Base-by-base conservation (phyloP, 2,888 invertebrate species). In the Ecdyonurus torrentis region DNA sequence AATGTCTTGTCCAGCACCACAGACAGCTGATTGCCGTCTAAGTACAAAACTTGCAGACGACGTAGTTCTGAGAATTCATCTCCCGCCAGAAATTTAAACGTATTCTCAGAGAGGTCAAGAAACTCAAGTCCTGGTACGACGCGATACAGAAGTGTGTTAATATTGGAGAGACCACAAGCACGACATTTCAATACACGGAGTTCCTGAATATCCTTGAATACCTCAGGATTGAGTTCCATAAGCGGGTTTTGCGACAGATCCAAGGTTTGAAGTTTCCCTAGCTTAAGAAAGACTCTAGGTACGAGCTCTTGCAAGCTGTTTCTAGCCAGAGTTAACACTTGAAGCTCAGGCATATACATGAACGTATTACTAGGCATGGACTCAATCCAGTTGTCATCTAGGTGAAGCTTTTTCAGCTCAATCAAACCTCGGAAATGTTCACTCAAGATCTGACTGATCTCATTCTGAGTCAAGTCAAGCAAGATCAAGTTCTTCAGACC, bases 81-180 rank as follows among this genome's bases (percentile, higher is more conserved):
- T 59, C 82, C 78, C 67, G 83, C 83, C 62, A 88, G 75, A 74
- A 85, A 88, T 74, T 87, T 87, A 72, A 89, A 85, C 64, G 80
- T 80, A 76, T 90, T 90, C 71, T 86, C 81, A 55, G 89, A 87
- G 69, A 90, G 76, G 75, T 90, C 89, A 69, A 90, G 75, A 72
- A 86, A 84, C 68, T 82, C 81, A 66, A 90, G 78, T 71, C 83
- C 83, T 66, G 86, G 81, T 70, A 87, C 80, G 69, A 88, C 79
- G 72, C 87, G 85, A 76, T 89, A 89, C 69, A 90, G 81, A 72
- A 87, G 86, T 10, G 86, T 83, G 76, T 90, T 89, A 69, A 90
- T 82, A 73, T 85, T 82, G 69, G 82, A 79, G 68, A 91, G 75
- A 63, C 82, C 79, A 74, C 90, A 91, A 67, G 80, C 78, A 67